Conservation (phyloP, 2,113 vertebrate genomes). For the Verasper variegatus region DNA sequence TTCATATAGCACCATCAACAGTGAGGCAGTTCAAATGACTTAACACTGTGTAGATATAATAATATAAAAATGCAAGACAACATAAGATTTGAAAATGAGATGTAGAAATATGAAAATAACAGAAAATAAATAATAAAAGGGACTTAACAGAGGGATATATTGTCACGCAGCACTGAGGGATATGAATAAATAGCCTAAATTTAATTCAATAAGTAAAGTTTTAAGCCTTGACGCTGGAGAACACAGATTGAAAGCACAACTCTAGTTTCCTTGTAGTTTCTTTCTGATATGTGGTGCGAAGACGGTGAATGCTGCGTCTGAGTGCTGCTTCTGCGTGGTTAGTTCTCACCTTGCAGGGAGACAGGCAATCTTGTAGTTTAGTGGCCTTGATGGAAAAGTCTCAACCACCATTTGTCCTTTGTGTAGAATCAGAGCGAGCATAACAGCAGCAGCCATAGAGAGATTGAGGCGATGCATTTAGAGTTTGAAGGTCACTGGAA, state of each 20-base stretch:
- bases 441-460: not conserved
- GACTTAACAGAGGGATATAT: not conserved
- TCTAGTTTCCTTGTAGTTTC: not conserved
- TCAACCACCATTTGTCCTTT: not conserved
- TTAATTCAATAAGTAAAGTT: too few relatives aligned
- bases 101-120: not conserved
- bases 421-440: not conserved
- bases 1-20: not conserved
- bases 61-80: too few relatives aligned
- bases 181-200: too few relatives aligned
- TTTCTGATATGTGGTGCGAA: not conserved
- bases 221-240: not conserved
- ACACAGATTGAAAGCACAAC: not conserved
- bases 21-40: too few relatives aligned
- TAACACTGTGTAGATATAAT: too few relatives aligned
- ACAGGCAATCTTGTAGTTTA: not conserved
- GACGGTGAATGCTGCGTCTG: not conserved
- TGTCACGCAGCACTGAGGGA: not conserved
- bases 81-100: not conserved
- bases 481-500: conserved; percentile 24
- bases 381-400: not conserved
- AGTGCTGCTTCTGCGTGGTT: not conserved
- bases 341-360: not conserved
- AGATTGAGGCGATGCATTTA: not conserved
- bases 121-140: too few relatives aligned